Conservation (phyloP, 1,140 invertebrate genomes). For the Nautilus pompilius region DNA sequence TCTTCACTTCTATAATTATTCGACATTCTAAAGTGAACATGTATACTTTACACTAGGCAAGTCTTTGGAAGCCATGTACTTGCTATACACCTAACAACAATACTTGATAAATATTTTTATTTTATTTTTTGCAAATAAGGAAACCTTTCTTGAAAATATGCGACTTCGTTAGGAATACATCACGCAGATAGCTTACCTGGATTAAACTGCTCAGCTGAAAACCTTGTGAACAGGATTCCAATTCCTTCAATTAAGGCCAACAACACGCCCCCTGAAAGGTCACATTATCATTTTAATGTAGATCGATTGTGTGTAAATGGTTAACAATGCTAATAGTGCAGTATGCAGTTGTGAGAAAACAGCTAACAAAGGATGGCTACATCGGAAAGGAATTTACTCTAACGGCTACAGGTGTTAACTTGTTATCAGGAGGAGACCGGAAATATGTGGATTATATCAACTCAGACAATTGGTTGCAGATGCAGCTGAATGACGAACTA, state of each 20-base stretch:
- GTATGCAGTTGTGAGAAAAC: too few relatives aligned
- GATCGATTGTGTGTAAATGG: too few relatives aligned
- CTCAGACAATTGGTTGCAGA: too few relatives aligned
- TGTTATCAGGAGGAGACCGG: too few relatives aligned
- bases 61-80: not conserved
- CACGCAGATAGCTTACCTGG: slow-evolving; percentile 56
- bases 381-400: slow-evolving; percentile 72
- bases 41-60: not conserved
- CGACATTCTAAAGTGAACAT: not conserved
- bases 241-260: slow-evolving; percentile 95
- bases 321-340: too few relatives aligned
- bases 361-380: too few relatives aligned
- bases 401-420: too few relatives aligned
- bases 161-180: not conserved
- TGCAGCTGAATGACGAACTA: too few relatives aligned
- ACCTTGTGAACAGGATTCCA: slow-evolving; percentile 85
- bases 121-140: not conserved
- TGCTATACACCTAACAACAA: not conserved
- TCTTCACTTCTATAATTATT: not conserved
- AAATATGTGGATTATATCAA: too few relatives aligned
- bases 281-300: too few relatives aligned
- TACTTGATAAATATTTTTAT: not conserved
- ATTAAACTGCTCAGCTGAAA: slow-evolving; percentile 86
- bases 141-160: not conserved
- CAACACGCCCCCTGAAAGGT: slow-evolving; percentile 70